phyloP scores from a whole-genome alignment of 2,888 invertebrate species.

The Tenthredo distinguenda region DNA sequence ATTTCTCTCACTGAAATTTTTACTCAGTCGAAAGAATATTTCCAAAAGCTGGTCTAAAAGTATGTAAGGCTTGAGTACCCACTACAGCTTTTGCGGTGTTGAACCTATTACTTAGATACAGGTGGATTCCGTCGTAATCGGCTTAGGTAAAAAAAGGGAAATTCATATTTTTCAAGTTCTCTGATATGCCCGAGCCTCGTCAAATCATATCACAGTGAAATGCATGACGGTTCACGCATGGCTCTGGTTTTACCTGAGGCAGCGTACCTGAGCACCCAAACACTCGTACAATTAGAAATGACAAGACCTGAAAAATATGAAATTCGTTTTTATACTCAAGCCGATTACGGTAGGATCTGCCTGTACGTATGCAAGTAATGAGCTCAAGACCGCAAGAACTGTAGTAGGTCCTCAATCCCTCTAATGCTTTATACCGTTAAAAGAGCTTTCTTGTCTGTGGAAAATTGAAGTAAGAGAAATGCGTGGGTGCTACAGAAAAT shows the following conservation, averaged over 20 bases:
- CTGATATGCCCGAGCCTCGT: background rate
- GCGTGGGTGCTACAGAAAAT: background rate
- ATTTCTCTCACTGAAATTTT: background rate
- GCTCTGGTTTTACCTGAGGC: too few species aligned
- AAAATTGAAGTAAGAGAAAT: background rate
- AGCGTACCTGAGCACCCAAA: too few species aligned
- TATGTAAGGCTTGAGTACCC: background rate
- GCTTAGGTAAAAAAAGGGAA: background rate
- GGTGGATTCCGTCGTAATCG: background rate
- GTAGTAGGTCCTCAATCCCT: background rate
- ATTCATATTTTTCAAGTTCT: background rate
- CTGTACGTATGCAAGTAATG: background rate
- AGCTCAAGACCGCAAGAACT: background rate
- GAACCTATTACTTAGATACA: background rate
- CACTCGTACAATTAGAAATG: too few species aligned
- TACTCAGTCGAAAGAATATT: background rate
- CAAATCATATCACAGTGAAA: background rate
- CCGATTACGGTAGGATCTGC: background rate
- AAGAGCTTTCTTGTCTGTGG: background rate
- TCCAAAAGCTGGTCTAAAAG: background rate
- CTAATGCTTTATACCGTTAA: background rate
- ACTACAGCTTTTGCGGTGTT: conserved; percentile 2
- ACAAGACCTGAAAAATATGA: background rate
- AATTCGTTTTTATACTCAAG: conserved; percentile 2
- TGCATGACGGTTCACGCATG: background rate